Evolutionary conservation across 1,140 invertebrate species (phyloP), one percentile per base, ranked within the genome.

Genomic region (Littorina saxatilis): DNA sequence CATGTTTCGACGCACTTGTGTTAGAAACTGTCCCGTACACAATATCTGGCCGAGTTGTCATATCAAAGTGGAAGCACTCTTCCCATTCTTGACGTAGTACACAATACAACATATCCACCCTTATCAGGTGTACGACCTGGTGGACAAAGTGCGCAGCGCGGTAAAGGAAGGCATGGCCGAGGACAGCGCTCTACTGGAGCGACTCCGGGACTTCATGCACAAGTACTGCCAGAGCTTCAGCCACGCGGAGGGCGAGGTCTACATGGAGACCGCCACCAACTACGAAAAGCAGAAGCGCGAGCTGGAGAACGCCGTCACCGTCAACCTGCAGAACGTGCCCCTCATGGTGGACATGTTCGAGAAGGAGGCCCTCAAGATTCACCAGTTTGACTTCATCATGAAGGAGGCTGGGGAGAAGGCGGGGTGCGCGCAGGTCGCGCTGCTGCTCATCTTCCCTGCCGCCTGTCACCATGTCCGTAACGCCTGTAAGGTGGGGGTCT

Each of bases 171-270:
- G 84, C 17, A 87, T 89, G 35, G 70, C 84, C 5, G 84, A 86
- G 7, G 81, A 87, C 5, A 83, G 85, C 0, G 43, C 40, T 15
- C 80, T 82, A 0, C 52, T 87, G 13, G 74, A 86, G 79, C 76
- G 74, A 37, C 75, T 89, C 15, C 43, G 58, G 40, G 84, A 83
- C 40, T 89, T 84, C 76, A 82, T 88, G 83, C 32, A 66, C 13
- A 88, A 85, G 66, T 90, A 90, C 81, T 86, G 84, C 66, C 75
- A 81, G 43, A 90, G 87, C 80, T 90, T 88, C 74, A 85, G 83
- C 50, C 20, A 40, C 23, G 17, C 68, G 1, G 82, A 85, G 37
- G 85, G 86, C 0, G 86, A 88, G 66, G 11, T 37, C 0, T 88
- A 88, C 78, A 66, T 89, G 72, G 88, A 90, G 74, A 87, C 87